Evolutionary conservation across 2,797 vertebrate species (phyloP).

Genomic region (Menidia menidia): DNA sequence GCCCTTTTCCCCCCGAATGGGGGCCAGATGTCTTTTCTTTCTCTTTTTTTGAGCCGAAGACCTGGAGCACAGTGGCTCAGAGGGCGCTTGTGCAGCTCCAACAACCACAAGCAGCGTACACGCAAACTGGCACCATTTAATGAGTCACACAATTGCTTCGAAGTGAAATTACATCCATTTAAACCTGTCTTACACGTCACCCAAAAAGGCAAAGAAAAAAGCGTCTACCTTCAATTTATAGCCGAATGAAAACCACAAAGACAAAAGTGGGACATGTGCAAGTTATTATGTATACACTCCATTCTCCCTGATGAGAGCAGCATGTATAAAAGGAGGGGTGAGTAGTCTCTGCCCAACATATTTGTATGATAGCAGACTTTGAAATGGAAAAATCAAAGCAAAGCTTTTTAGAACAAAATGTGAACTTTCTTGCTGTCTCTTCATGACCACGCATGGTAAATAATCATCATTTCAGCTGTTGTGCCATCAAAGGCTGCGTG

Average conservation of each 20-base stretch:
- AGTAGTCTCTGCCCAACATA: conserved; percentile 78
- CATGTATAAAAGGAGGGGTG: conserved; percentile 80
- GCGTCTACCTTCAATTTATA: conserved; percentile 83
- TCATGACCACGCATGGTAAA: conserved; percentile 68
- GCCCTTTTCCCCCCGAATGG: conserved; percentile 69
- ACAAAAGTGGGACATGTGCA: conserved; percentile 86
- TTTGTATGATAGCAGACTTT: conserved; percentile 83
- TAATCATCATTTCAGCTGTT: conserved; percentile 76
- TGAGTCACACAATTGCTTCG: conserved; percentile 84
- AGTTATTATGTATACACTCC: conserved; percentile 83
- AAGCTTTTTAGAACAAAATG: conserved; percentile 74
- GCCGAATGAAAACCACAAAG: conserved; percentile 82
- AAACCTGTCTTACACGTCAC: conserved; percentile 84
- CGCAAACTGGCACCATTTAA: conserved; percentile 80
- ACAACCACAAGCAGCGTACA: conserved; percentile 70
- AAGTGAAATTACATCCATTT: conserved; percentile 85
- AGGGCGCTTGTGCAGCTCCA: conserved; percentile 60
- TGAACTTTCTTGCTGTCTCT: conserved; percentile 70
- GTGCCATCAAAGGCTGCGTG: conserved; percentile 65
- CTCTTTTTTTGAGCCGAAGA: conserved; percentile 47
- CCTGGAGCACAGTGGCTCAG: conserved; percentile 65
- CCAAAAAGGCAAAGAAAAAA: conserved; percentile 68
- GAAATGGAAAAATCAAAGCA: conserved; percentile 84
- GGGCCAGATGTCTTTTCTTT: conserved; percentile 78
- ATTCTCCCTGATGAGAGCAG: conserved; percentile 84